Conservation (phyloP, 1,140 invertebrate genomes). For the Maniola jurtina region DNA sequence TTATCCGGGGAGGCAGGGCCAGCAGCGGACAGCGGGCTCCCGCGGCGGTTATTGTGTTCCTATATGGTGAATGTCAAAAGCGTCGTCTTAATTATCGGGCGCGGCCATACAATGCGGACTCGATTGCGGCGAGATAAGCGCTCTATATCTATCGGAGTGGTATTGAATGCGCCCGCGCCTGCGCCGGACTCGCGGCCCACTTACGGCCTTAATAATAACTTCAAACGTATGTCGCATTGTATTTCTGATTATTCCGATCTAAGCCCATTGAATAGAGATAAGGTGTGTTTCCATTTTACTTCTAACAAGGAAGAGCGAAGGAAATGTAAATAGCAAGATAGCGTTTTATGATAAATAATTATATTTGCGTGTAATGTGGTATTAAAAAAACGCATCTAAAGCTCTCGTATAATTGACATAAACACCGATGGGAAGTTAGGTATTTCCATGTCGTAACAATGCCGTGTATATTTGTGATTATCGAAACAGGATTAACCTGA, state of each 20-base stretch:
- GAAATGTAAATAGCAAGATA: constrained; percentile 47
- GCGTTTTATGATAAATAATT: constrained; percentile 4
- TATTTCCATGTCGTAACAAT: constrained; percentile 45
- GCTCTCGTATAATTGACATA: constrained; percentile 5
- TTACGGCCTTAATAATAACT: constrained; percentile 74
- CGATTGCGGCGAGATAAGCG: constrained; percentile 75
- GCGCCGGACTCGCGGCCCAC: constrained; percentile 58
- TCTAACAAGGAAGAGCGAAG: constrained; percentile 18
- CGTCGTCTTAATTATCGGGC: constrained; percentile 78
- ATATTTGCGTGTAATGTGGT: constrained; percentile 6
- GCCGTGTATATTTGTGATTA: constrained; percentile 46
- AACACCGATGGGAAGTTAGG: constrained; percentile 25
- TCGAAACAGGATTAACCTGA: constrained; percentile 61
- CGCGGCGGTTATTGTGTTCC: constrained; percentile 76
- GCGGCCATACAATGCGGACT: constrained; percentile 73
- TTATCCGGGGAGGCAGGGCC: constrained; percentile 55
- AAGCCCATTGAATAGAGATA: constrained; percentile 70
- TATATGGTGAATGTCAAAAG: constrained; percentile 78
- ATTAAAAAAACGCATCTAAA: not conserved
- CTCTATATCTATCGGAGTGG: constrained; percentile 62
- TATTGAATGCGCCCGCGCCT: constrained; percentile 56
- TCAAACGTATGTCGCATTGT: constrained; percentile 75
- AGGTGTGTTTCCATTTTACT: constrained; percentile 53
- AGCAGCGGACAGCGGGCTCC: constrained; percentile 42
- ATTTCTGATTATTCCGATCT: constrained; percentile 73